phyloP scores from a whole-genome alignment of 1,140 invertebrate genomes.

The Bombus impatiens region DNA sequence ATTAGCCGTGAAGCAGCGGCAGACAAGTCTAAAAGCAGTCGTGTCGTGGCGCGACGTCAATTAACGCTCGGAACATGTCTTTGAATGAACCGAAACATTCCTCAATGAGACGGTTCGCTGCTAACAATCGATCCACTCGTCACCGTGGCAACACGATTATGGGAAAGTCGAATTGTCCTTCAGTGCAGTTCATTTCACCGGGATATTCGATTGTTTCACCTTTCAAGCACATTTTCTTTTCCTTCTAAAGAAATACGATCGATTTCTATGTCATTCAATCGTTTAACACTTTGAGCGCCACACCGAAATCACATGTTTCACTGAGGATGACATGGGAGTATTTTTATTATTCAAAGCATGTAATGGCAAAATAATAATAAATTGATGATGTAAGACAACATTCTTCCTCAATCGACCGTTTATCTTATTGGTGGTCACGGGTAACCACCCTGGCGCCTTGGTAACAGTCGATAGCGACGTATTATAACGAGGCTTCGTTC shows the following conservation, averaged over 20 bases:
- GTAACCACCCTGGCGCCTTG: no score
- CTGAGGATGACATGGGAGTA: accelerated
- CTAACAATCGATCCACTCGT: background rate
- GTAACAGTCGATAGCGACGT: no score
- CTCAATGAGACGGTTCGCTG: background rate
- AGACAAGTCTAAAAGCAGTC: background rate
- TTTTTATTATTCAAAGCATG: no score
- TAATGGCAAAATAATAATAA: no score
- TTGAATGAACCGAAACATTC: slow-evolving; percentile 2
- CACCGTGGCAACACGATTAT: background rate
- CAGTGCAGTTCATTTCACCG: background rate
- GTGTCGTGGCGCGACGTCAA: slow-evolving; percentile 28
- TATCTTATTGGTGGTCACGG: no score
- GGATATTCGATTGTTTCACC: background rate
- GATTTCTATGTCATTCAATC: no score
- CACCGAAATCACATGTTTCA: accelerated
- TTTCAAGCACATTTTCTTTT: background rate
- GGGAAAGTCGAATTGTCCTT: background rate
- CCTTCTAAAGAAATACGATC: no score
- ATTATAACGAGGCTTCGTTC: no score
- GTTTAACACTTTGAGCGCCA: no score
- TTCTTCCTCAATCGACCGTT: no score
- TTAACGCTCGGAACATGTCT: background rate
- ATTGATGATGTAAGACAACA: no score
- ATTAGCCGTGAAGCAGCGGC: background rate